Evolutionary conservation across 2,797 vertebrate species (phyloP).

Genomic region (Hozukius guyotensis): DNA sequence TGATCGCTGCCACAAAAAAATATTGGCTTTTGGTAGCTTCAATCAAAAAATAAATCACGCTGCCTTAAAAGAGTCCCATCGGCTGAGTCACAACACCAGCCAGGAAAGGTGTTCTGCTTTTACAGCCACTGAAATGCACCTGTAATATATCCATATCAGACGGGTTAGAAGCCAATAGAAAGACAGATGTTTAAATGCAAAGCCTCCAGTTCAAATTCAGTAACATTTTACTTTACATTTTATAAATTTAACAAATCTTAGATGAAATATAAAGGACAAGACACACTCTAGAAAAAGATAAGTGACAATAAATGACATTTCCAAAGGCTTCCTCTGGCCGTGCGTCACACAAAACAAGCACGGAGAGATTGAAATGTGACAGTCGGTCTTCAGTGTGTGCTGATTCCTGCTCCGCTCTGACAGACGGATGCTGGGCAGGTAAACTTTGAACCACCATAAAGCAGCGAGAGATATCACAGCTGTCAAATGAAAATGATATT

Average conservation of each 20-base stretch:
- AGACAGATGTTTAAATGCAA: slow-evolving; percentile 6
- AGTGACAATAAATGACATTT: slow-evolving; percentile 12
- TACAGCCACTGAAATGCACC: slow-evolving; percentile 1
- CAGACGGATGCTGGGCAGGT: not conserved
- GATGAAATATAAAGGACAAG: not conserved
- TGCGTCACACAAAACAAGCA: not conserved
- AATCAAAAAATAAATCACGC: not conserved
- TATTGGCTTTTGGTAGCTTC: not conserved
- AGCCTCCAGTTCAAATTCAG: not conserved
- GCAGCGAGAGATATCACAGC: slow-evolving; percentile 18
- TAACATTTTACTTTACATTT: not conserved
- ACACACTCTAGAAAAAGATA: not conserved
- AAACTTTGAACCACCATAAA: slow-evolving; percentile 12
- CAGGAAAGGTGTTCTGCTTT: not conserved
- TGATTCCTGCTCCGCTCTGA: not conserved
- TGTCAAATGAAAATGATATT: slow-evolving; percentile 3
- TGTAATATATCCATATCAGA: slow-evolving; percentile 17
- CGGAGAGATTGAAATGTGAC: slow-evolving; percentile 1
- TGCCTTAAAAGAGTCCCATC: not conserved
- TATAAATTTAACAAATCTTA: not conserved
- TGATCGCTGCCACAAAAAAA: not conserved
- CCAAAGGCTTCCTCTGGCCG: not conserved
- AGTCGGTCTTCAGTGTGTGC: not conserved
- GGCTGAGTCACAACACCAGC: slow-evolving; percentile 11
- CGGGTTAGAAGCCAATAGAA: not conserved